A percentile compares a stretch with the other conserved stretches of the same genome.
phyloP scores from a whole-genome alignment of 53 echinoderm and acorn worm species.

The Hippasteria phrygiana region DNA sequence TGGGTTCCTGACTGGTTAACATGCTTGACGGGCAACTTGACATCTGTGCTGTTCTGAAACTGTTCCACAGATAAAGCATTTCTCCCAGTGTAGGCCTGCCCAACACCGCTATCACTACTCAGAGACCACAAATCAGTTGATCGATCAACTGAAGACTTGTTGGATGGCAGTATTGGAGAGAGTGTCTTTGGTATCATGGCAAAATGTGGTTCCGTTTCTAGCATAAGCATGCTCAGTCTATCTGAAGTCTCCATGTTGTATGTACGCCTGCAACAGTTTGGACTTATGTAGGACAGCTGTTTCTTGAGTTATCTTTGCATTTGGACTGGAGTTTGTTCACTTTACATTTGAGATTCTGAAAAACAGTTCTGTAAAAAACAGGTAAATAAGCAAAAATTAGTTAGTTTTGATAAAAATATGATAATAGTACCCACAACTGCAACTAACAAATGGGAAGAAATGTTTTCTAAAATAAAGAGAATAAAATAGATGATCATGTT shows the following conservation, averaged over 20 bases:
- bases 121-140: constrained; percentile 9
- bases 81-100: constrained; percentile 14
- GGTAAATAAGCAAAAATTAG: too few species aligned
- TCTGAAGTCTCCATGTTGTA: constrained; percentile 18
- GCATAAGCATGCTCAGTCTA: constrained; percentile 27
- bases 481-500: too few species aligned
- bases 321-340: too few species aligned
- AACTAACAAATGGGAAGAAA: too few species aligned
- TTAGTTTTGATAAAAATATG: too few species aligned
- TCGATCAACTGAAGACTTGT: neutral
- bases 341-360: too few species aligned
- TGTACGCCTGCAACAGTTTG: neutral
- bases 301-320: too few species aligned
- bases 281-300: neutral
- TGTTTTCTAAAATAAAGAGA: too few species aligned
- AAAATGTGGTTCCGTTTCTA: constrained; percentile 37
- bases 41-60: neutral
- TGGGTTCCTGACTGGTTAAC: constrained; percentile 69
- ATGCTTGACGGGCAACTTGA: constrained; percentile 79
- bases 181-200: constrained; percentile 15
- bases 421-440: too few species aligned
- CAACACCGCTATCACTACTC: constrained; percentile 55
- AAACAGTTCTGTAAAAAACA: too few species aligned
- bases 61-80: neutral
- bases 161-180: constrained; percentile 26